Base-by-base conservation (phyloP, 2,888 invertebrate genomes). In the Torymus aiolomorphi region DNA sequence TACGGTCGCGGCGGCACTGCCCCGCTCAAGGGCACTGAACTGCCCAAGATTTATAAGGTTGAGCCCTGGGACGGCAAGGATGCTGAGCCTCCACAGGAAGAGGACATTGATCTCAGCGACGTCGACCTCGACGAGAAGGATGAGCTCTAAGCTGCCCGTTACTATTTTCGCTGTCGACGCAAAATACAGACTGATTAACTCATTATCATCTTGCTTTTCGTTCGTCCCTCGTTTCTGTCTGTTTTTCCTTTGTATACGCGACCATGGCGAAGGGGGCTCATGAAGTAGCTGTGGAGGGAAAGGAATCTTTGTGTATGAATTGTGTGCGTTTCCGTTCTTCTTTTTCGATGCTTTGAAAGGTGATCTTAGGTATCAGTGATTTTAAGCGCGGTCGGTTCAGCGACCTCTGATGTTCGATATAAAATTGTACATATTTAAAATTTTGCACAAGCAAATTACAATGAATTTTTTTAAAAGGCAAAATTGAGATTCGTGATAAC, bases 1-100 rank as follows among this genome's bases (percentile, higher is more conserved):
- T 98, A 96, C 90, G 98, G 98, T 0, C 95, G 97, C 83, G 98
- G 98, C 0, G 96, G 96, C 70, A 98, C 98, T 0, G 95, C 96
- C 0, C 96, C 98, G 0, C 94, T 98, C 0, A 94, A 94, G 85
- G 97, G 97, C 18, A 95, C 95, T 0, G 92, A 94, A 85, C 92
- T 98, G 88, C 98, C 98, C 11, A 92, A 92, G 83, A 93, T 97
- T 61, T 87, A 91, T 11, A 91, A 91, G 62, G 92, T 93, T 0
- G 95, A 95, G 31, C 92, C 96, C 0, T 99, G 98, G 98, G 98
- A 99, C 90, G 98, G 98, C 18, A 95, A 97, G 88, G 98, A 99
- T 89, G 98, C 96, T 0, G 95, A 95, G 86, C 91, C 96, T 85
- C 96, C 97, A 1, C 93, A 91, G 54, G 96, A 96, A 89, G 98